Base-by-base conservation (phyloP, 2,797 vertebrate species). In the Anniella stebbinsi region DNA sequence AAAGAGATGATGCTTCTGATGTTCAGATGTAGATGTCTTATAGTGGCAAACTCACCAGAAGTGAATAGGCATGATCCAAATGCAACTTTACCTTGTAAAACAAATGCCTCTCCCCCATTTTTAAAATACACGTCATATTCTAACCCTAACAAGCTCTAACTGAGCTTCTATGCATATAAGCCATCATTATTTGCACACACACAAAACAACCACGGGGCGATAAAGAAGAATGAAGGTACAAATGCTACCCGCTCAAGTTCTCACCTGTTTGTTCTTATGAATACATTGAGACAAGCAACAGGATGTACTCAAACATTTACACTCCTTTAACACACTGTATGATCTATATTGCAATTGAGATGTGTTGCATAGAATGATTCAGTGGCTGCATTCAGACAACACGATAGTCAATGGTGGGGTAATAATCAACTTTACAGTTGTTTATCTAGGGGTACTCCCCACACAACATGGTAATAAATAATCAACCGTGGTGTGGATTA, bases 301-400 rank as follows among this genome's bases (percentile, higher is more conserved):
- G 87, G 86, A 92, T 69, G 93, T 45, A 67, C 88, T 93, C 93
- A 92, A 94, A 93, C 21, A 86, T 82, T 93, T 94, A 91, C 91
- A 54, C 23, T 80, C 23, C 33, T 80, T 54, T 25, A n/a, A 75
- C 25, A 73, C n/a, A 30, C n/a, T 28, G 63, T 91, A 90, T 21
- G 89, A 93, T 93, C 90, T 92, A 93, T 87, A 92, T 88, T 80
- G 78, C 92, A 94, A 94, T 89, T 93, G 91, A 95, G 95, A 96
- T 93, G 90, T 89, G 81, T 77, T 91, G 87, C 90, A 90, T 60
- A 92, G 87, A 93, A 93, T 94, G 90, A 87, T 78, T 94, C 86
- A n/a, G n/a, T n/a, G n/a, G n/a, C n/a, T n/a, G n/a, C n/a, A n/a
- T n/a, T n/a, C n/a, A n/a, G n/a, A n/a, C n/a, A n/a, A n/a, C n/a